phyloP scores from a whole-genome alignment of 2,888 invertebrate genomes.

The Himalopsyche anomala region DNA sequence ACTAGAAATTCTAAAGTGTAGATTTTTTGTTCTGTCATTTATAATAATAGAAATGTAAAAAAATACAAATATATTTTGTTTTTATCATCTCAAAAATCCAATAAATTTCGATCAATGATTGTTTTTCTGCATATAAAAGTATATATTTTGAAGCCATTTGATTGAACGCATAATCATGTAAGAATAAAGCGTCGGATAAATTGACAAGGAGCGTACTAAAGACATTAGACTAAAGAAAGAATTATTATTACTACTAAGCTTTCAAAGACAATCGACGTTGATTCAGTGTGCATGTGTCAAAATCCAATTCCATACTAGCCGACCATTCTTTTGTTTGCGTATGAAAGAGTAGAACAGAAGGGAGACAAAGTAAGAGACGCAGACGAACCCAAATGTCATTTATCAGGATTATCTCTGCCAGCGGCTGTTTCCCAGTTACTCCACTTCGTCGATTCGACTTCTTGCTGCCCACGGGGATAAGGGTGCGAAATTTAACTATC shows the following conservation, averaged over 20 bases:
- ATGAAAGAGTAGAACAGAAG: conserved; percentile 8
- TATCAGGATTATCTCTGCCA: conserved; percentile 59
- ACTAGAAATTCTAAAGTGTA: too few species aligned
- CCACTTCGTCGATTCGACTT: conserved; percentile 34
- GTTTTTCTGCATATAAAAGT: too few species aligned
- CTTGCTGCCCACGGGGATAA: conserved; percentile 5
- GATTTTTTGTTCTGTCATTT: too few species aligned
- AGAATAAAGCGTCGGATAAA: not conserved
- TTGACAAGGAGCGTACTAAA: not conserved
- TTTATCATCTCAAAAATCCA: too few species aligned
- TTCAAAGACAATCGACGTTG: conserved; percentile 10
- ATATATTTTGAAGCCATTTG: too few species aligned
- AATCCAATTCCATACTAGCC: conserved; percentile 32
- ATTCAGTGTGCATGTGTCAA: conserved; percentile 10
- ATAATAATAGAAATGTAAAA: too few species aligned
- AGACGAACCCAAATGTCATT: conserved; percentile 58
- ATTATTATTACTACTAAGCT: not conserved
- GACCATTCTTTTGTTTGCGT: conserved; percentile 52
- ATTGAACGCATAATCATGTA: too few species aligned
- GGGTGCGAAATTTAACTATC: not conserved
- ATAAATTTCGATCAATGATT: too few species aligned
- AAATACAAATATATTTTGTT: too few species aligned
- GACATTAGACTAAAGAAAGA: not conserved
- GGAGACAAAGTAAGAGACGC: conserved; percentile 32
- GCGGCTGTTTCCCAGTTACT: conserved; percentile 48